Evolutionary conservation across 2,113 vertebrate genomes (phyloP).

Genomic region (Amazona vittata): DNA sequence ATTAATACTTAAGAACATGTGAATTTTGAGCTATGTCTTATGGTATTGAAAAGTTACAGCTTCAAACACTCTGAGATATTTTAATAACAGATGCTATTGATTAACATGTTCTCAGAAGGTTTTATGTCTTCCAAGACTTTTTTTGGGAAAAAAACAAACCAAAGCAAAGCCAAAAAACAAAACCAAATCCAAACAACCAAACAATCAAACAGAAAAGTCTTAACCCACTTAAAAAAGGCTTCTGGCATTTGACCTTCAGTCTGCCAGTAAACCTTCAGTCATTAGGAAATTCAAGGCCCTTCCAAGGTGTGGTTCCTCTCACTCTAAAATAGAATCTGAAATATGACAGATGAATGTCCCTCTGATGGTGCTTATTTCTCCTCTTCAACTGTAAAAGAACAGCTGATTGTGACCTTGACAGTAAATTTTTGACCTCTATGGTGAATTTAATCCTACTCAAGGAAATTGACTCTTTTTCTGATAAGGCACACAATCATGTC

Average conservation of each 20-base stretch:
- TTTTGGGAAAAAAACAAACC: neutral
- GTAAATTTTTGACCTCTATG: neutral
- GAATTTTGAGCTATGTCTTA: neutral
- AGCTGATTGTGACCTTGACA: neutral
- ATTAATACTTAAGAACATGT: neutral
- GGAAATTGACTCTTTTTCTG: neutral
- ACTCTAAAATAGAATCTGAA: neutral
- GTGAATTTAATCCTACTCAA: neutral
- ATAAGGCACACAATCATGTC: neutral
- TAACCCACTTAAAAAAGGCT: neutral
- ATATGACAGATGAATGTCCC: neutral
- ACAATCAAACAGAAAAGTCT: neutral
- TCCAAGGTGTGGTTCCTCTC: neutral
- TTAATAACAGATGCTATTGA: neutral
- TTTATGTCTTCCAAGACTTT: neutral
- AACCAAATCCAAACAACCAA: neutral
- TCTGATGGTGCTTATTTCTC: neutral
- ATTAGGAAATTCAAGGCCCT: neutral
- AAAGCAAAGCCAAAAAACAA: neutral
- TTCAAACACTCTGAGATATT: neutral
- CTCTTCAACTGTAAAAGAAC: neutral
- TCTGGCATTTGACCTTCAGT: neutral
- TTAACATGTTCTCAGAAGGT: neutral
- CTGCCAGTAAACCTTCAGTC: neutral
- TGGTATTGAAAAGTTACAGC: neutral